A percentile compares a stretch with the other conserved stretches of the same genome.
Conservation (phyloP, 2,797 vertebrate species). For the Vespertilio murinus region DNA sequence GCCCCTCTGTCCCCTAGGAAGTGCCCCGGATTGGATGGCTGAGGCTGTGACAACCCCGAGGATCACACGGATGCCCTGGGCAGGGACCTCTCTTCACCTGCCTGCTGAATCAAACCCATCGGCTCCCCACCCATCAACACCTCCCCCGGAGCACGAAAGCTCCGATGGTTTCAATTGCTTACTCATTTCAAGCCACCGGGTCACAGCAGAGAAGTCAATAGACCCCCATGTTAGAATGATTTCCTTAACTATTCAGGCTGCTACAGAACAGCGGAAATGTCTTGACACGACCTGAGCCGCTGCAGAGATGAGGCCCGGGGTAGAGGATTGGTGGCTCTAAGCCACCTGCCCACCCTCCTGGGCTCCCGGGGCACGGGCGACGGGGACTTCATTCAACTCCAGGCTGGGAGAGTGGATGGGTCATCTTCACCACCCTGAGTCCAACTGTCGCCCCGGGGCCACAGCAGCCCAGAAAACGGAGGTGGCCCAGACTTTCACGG, state of each 20-base stretch:
- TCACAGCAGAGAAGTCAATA: slow-evolving; percentile 68
- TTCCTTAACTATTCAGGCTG: slow-evolving; percentile 75
- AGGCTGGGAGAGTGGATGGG: no score
- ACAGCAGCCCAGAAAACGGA: background rate
- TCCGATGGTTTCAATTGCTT: slow-evolving; percentile 70
- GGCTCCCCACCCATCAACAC: slow-evolving; percentile 53
- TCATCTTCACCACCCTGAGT: fast-evolving
- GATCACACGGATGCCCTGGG: slow-evolving; percentile 50
- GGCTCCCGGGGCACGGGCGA: background rate
- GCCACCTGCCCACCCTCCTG: background rate
- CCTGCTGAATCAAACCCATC: slow-evolving; percentile 35
- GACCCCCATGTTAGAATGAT: slow-evolving; percentile 58
- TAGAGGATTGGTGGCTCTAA: background rate
- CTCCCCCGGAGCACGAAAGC: slow-evolving; percentile 38
- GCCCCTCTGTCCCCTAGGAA: slow-evolving; percentile 34
- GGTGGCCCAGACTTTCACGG: background rate
- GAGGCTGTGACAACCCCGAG: slow-evolving; percentile 20
- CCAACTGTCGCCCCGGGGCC: background rate
- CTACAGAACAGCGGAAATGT: background rate
- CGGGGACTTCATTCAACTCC: background rate
- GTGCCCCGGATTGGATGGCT: slow-evolving; percentile 19
- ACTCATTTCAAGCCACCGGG: slow-evolving; percentile 75
- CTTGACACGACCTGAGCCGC: slow-evolving; percentile 2
- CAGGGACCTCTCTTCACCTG: slow-evolving; percentile 59
- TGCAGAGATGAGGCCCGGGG: slow-evolving; percentile 28